Evolutionary conservation across 1,140 invertebrate species (phyloP).

Genomic region (Leguminivora glycinivorella): DNA sequence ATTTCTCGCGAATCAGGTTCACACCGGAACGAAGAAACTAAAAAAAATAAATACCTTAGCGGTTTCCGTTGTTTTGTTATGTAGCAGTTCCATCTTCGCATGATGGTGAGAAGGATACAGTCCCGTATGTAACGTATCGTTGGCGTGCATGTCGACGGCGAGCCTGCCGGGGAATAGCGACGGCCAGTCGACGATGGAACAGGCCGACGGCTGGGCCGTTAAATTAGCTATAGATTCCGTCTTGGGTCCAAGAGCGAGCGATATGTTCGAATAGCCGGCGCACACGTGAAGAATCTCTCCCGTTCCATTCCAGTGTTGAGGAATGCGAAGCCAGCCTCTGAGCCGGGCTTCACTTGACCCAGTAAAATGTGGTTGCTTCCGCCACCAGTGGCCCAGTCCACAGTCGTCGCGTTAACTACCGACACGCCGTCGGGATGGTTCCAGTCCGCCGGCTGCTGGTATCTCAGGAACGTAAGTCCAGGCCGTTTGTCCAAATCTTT

Average conservation of each 20-base stretch:
- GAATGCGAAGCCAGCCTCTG: conserved; percentile 89
- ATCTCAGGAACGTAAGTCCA: conserved; percentile 93
- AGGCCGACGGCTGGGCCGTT: conserved; percentile 83
- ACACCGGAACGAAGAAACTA: background rate
- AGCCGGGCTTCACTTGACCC: conserved; percentile 88
- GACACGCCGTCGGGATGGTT: conserved; percentile 91
- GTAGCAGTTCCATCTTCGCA: conserved; percentile 89
- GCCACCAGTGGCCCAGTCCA: conserved; percentile 85
- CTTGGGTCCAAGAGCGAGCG: conserved; percentile 52
- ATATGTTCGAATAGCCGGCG: conserved; percentile 80
- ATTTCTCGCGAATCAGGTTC: too few relatives aligned
- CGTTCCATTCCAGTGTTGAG: conserved; percentile 83
- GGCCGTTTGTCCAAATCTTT: conserved; percentile 89
- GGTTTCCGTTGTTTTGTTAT: conserved; percentile 85
- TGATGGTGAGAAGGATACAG: conserved; percentile 81
- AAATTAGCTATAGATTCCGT: conserved; percentile 79
- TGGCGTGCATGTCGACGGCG: conserved; percentile 86
- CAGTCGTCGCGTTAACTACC: conserved; percentile 91
- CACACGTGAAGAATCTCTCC: conserved; percentile 86
- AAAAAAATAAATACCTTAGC: conserved; percentile 80
- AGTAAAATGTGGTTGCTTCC: conserved; percentile 83
- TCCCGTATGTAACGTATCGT: conserved; percentile 77
- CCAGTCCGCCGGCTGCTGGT: conserved; percentile 90
- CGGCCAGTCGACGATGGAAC: conserved; percentile 81
- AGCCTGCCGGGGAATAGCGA: conserved; percentile 79